phyloP scores from a whole-genome alignment of 2,888 invertebrate genomes.

The Neoascia interrupta region DNA sequence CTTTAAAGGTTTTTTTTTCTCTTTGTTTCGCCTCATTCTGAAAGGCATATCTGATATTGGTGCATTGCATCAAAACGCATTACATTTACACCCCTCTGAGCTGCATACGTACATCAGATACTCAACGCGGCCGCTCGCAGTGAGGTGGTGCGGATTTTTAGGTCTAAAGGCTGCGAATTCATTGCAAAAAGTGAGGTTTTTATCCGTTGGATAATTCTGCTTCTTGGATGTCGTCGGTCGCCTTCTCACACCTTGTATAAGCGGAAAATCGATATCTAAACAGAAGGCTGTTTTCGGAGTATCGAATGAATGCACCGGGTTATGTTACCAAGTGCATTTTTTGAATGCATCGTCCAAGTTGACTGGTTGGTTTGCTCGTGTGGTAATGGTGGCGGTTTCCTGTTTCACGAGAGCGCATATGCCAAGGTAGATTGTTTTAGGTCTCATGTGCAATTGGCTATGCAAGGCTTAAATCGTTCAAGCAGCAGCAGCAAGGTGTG shows the following conservation, averaged over 20 bases:
- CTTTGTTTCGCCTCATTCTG: neutral
- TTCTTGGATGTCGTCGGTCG: constrained; percentile 31
- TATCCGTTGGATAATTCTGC: constrained; percentile 35
- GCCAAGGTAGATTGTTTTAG: constrained; percentile 38
- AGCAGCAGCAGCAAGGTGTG: constrained; percentile 17
- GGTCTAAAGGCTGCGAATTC: constrained; percentile 18
- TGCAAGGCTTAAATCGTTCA: constrained; percentile 21
- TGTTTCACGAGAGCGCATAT: constrained; percentile 45
- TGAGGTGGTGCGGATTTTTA: constrained; percentile 15
- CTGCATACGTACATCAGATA: neutral
- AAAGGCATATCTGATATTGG: constrained; percentile 30
- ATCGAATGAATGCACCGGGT: constrained; percentile 58
- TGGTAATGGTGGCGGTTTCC: constrained; percentile 36
- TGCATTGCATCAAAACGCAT: constrained; percentile 50
- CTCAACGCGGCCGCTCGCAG: neutral
- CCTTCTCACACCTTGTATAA: constrained; percentile 37
- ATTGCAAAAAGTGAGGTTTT: constrained; percentile 16
- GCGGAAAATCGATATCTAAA: constrained; percentile 71
- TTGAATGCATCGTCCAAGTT: constrained; percentile 44
- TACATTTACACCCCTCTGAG: constrained; percentile 14
- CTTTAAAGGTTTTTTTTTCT: neutral
- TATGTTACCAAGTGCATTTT: constrained; percentile 63
- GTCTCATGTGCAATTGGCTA: constrained; percentile 30
- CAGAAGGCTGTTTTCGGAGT: constrained; percentile 64
- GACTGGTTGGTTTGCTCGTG: constrained; percentile 1